A percentile compares a stretch with the other conserved stretches of the same genome.
Conservation (phyloP, 2,888 invertebrate species). For the Acholoe squamosa region DNA sequence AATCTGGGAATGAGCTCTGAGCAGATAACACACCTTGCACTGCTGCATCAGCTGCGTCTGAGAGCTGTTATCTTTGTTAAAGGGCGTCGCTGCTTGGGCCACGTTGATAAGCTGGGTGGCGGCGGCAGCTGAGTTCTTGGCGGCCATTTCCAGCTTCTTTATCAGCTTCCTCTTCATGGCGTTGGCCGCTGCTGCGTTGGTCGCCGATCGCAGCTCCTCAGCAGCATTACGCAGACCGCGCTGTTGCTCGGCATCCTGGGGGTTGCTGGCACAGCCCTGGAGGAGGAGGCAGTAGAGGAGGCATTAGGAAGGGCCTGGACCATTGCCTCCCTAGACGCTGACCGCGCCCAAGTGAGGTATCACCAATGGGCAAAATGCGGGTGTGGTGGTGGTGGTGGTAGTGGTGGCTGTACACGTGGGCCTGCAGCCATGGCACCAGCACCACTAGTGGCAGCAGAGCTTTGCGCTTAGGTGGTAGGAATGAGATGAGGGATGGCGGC, state of each 20-base stretch:
- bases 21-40: constrained; percentile 85
- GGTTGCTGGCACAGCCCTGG: constrained; percentile 92
- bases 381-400: background rate
- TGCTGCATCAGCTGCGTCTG: constrained; percentile 90
- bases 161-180: constrained; percentile 90
- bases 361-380: background rate
- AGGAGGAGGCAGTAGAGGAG: background rate
- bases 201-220: constrained; percentile 94
- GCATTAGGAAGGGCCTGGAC: background rate
- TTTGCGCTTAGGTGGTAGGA: background rate
- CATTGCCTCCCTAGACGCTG: background rate
- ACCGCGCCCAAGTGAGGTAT: background rate
- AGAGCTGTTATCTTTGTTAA: constrained; percentile 85
- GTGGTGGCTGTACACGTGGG: background rate
- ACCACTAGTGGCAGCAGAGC: background rate
- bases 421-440: too few relatives aligned
- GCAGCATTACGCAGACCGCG: constrained; percentile 93
- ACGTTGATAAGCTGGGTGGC: constrained; percentile 96
- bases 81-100: constrained; percentile 91
- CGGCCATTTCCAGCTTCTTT: constrained; percentile 88
- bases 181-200: constrained; percentile 93
- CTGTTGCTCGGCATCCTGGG: constrained; percentile 92
- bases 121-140: constrained; percentile 92
- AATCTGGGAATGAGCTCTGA: background rate
- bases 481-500: constrained; percentile 17